Evolutionary conservation across 92 coral and sea anemone genomes (phyloP), one percentile per base, ranked within the genome.

Genomic region (Hydrozoanthus gracilis): DNA sequence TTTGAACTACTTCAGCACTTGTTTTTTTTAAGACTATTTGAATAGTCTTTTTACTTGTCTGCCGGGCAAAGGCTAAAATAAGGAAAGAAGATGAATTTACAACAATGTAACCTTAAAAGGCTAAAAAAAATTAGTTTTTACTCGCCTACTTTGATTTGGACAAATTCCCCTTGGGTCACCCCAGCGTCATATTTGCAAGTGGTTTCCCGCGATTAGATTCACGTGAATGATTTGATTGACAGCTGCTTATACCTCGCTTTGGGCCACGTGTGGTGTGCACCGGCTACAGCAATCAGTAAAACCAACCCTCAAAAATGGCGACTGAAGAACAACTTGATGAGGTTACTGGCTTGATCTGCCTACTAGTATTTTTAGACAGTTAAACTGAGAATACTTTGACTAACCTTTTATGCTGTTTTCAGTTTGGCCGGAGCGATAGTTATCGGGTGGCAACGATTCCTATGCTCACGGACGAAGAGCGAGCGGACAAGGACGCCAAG

Each of bases 391-490:
- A 5, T 49, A 18, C 20, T 86, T 51, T 77, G 46, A 87, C 52
- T 16, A 74, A 47, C 17, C n/a, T 50, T 65, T 86, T 90, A 7
- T 88, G 46, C 80, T 15, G 68, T 79, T 90, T 65, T 86, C 71
- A 91, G 93, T 88, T 78, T 71, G 93, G 91, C 70, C 88, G 88
- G 51, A 86, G 90, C 46, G 93, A 91, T 82, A 91, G 86, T 49
- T 91, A 91, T 66, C 78, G 86, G 62, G 91, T 82, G 8, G 88
- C 88, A 6, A 82, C 91, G 45, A 77, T 79, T 39, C 93, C 93
- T 35, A 86, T 91, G 89, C 75, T 91, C 5, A 82, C 88, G 44
- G 88, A 87, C 27, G 93, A 69, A 85, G 82, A 74, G 66, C 47
- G 70, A 51, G 18, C 54, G 71, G 92, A 79, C 27, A 48, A 44